phyloP scores from a whole-genome alignment of 2,113 vertebrate species.

The Rhineura floridana region DNA sequence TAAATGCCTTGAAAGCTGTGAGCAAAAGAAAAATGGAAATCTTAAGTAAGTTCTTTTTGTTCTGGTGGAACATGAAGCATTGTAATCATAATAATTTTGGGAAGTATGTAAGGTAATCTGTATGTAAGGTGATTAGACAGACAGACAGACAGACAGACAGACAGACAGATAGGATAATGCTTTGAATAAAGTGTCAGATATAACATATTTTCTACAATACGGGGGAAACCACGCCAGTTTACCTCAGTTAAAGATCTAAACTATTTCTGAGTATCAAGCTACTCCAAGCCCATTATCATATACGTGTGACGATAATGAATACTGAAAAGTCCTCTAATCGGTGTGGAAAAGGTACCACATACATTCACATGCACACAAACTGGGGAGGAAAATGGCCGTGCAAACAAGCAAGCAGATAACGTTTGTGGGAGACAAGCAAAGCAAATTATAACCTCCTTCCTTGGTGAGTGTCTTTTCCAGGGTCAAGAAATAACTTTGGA shows the following conservation, averaged over 20 bases:
- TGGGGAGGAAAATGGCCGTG: too few species aligned
- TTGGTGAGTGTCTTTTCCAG: too few species aligned
- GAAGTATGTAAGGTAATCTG: neutral
- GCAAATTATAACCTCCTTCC: too few species aligned
- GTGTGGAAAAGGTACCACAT: neutral
- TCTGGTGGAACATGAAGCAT: neutral
- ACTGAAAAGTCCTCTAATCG: neutral
- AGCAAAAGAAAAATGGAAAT: neutral
- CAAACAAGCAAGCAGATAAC: too few species aligned
- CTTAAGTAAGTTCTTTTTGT: neutral
- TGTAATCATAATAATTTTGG: neutral
- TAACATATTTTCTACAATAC: neutral
- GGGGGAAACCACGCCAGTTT: neutral
- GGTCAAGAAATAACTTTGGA: too few species aligned
- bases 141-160: neutral
- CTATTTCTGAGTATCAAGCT: neutral
- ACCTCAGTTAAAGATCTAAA: neutral
- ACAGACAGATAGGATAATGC: neutral
- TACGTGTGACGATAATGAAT: neutral
- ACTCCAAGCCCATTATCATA: neutral
- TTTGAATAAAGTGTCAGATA: neutral
- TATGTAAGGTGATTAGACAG: too few species aligned
- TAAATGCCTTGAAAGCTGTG: constrained; percentile 48
- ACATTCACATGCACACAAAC: neutral
- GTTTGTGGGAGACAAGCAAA: too few species aligned